Evolutionary conservation across 1,140 invertebrate species (phyloP), one percentile per base, ranked within the genome.

Genomic region (Spodoptera frugiperda): DNA sequence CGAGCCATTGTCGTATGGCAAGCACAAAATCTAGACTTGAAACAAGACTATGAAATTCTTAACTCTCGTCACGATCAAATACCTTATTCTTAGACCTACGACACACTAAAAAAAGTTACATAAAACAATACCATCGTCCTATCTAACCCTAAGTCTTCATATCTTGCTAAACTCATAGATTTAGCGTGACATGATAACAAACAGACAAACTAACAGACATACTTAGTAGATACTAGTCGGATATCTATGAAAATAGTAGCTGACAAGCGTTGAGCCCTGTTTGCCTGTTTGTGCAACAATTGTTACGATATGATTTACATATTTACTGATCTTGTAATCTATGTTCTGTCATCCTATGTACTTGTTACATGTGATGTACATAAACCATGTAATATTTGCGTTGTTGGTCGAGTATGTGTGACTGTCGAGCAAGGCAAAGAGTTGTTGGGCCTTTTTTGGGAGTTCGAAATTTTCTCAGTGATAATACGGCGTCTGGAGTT

Each of bases 211-310:
- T 49, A 25, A 49, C 12, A 21, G 21, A 67, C 61, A 48, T 21
- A 57, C 12, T 30, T 48, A 51, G 49, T 51, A 44, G 53, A 33
- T 72, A 63, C 65, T 54, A 30, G 53, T 71, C 54, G 72, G 70
- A 78, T 76, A 78, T 73, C 70, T 67, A 73, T 74, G 74, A 83
- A 83, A 84, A 85, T 83, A 78, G 79, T 82, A 84, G 87, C 83
- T 89, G 88, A 84, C 86, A 89, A 79, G 77, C 74, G 79, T 80
- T 86, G 80, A 88, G 86, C 82, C 82, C 67, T 87, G 72, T 90
- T 86, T 90, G 79, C 25, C 63, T 87, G 72, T 90, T 86, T 90
- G 79, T 39, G 49, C 21, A 74, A 49, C 53, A 77, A 79, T 79
- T 68, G 48, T 79, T 76, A 59, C 46, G 61, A 73, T 73, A 73